These are phyloP conservation scores for Drosophila mojavensis DNA, from an alignment of 1,140 invertebrate genomes.

Conservation along the genomic window DNA sequence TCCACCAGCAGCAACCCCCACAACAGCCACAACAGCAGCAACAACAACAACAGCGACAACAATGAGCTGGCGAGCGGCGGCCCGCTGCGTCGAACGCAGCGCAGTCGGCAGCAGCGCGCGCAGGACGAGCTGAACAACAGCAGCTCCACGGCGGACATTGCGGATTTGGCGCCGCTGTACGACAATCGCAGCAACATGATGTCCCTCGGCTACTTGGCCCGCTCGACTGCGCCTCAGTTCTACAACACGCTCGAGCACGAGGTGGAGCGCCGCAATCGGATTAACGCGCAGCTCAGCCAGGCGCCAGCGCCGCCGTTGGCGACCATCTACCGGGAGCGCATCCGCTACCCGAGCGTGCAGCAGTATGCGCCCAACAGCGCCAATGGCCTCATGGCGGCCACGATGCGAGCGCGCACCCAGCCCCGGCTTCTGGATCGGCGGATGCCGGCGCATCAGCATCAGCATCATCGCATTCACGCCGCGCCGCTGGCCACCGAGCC, in stretches of 20 bases:
- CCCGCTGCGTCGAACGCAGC: slow-evolving; percentile 38
- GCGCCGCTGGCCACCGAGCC: slow-evolving; percentile 64
- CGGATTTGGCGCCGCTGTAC: slow-evolving; percentile 72
- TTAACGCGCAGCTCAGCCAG: slow-evolving; percentile 79
- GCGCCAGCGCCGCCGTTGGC: slow-evolving; percentile 52
- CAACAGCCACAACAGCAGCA: slow-evolving; percentile 35
- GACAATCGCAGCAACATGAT: slow-evolving; percentile 81
- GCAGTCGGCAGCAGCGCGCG: slow-evolving; percentile 45
- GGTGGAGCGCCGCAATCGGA: slow-evolving; percentile 79
- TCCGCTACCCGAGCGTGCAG: slow-evolving; percentile 62
- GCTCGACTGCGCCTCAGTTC: slow-evolving; percentile 69
- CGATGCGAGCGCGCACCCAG: slow-evolving; percentile 84
- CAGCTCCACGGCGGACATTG: slow-evolving; percentile 69
- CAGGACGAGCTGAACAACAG: slow-evolving; percentile 77
- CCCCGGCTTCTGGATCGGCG: slow-evolving; percentile 86
- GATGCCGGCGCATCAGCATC: slow-evolving; percentile 73
- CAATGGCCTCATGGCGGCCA: slow-evolving; percentile 61
- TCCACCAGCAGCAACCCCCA: slow-evolving; percentile 53
- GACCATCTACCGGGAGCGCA: slow-evolving; percentile 79
- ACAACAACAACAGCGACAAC: slow-evolving; percentile 16
- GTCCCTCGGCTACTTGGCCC: slow-evolving; percentile 73
- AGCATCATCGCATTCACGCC: slow-evolving; percentile 68
- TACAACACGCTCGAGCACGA: slow-evolving; percentile 81
- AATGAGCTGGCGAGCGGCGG: slow-evolving; percentile 30
- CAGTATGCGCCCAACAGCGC: slow-evolving; percentile 66